Evolutionary conservation across 1,140 invertebrate genomes (phyloP).

Genomic region (Adoxophyes honmai): DNA sequence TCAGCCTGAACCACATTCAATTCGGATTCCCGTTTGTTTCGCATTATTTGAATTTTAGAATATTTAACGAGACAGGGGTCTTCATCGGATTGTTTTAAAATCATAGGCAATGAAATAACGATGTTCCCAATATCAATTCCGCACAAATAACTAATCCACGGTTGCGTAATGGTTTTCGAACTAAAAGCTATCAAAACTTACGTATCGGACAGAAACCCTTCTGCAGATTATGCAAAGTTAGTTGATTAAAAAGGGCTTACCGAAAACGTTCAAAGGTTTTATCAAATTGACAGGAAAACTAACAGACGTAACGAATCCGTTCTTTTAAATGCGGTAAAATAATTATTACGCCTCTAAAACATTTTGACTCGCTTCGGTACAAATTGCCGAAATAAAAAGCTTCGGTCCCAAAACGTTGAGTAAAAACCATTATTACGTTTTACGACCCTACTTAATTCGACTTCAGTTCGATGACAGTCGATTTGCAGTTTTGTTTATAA

Average conservation of each 20-base stretch:
- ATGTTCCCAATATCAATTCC: not conserved
- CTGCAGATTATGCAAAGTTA: not conserved
- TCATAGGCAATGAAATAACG: not conserved
- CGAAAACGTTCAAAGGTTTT: not conserved
- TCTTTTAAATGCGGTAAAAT: too few species aligned
- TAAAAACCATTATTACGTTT: too few species aligned
- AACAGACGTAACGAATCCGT: too few species aligned
- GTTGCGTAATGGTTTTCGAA: not conserved
- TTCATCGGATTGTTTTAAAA: not conserved
- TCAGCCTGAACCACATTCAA: not conserved
- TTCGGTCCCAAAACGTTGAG: too few species aligned
- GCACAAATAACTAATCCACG: not conserved
- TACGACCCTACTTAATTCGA: too few species aligned
- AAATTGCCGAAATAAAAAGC: too few species aligned
- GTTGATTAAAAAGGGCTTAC: not conserved
- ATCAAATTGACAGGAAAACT: too few species aligned
- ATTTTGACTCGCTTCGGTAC: too few species aligned
- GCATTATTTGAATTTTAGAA: not conserved
- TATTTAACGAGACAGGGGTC: not conserved
- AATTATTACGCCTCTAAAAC: too few species aligned
- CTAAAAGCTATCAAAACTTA: conserved; percentile 2
- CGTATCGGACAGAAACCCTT: not conserved
- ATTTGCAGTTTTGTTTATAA: conserved; percentile 37
- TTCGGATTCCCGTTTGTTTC: not conserved
- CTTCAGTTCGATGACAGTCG: too few species aligned